Base-by-base conservation (phyloP, 2,888 invertebrate species). In the Hymenopus coronatus region DNA sequence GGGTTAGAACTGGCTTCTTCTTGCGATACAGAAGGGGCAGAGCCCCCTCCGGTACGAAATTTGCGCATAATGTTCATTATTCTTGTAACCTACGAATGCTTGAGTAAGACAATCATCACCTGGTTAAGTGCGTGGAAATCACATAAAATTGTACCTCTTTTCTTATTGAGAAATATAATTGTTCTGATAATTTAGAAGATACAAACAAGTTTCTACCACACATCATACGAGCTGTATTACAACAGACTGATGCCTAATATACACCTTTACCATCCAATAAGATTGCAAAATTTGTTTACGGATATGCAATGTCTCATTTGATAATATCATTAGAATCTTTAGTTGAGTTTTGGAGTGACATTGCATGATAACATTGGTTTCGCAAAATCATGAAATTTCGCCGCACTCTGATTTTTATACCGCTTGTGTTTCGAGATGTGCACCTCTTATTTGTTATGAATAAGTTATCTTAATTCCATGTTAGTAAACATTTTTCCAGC, bases 1-100 rank as follows among this genome's bases (percentile, higher is more conserved):
- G 97, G 95, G 89, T 96, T 95, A 90, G 95, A 94, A 83, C 95
- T 93, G 33, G 95, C 94, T 90, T 95, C 95, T 40, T 95, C 95
- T 81, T 94, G 93, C 91, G 95, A 94, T 90, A 96, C 96, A 90
- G 94, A 92, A 88, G 94, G 92, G 90, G 94, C 93, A 91, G 94
- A 94, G 91, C 94, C 94, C 88, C 94, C 94, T 91, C 94, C 94
- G 89, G 93, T 94, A 93, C 98, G 96, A 94, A 98, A 95, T 95
- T 98, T 98, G 92, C 98, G 96, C 97, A 98, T 97, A 92, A 98
- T 96, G 95, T 98, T 98, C 98, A 98, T 98, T 82, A 20, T 33
- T 20, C 33, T 6, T 27, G 6, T 14, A 40, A 28, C 6, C 46
- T n/a, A 40, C 40, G 27, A 85, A 15, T 40, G 15, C 40, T 46